These are phyloP conservation scores for Eclectus roratus DNA, from an alignment of 2,113 vertebrate genomes.

Conservation along the genomic window DNA sequence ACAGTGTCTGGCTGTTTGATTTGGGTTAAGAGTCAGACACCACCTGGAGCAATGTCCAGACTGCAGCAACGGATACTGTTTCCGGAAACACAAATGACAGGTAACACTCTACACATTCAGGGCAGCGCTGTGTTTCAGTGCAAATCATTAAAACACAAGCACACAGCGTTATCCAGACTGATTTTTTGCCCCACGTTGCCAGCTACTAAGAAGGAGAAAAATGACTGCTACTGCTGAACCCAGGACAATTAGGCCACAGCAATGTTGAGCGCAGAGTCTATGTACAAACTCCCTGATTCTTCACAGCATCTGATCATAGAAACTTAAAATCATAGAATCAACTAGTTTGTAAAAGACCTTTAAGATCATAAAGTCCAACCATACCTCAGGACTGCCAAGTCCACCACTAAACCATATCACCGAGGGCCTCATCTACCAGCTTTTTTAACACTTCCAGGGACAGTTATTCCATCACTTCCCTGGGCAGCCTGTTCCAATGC, in stretches of 20 bases:
- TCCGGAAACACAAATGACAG: slow-evolving; percentile 18
- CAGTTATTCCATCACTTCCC: not conserved
- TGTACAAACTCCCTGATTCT: fast-evolving
- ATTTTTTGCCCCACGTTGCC: not conserved
- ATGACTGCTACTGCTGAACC: no score
- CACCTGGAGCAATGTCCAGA: slow-evolving; percentile 36
- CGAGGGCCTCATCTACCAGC: not conserved
- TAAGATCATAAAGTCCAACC: not conserved
- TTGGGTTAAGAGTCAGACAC: slow-evolving; percentile 62
- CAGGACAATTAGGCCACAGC: not conserved
- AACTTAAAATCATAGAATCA: not conserved
- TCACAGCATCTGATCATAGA: not conserved
- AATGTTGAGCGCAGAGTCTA: not conserved
- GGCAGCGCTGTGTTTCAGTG: not conserved
- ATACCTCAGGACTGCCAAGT: not conserved
- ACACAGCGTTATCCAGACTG: not conserved
- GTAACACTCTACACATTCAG: not conserved
- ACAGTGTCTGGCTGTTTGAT: slow-evolving; percentile 41
- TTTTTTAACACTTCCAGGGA: not conserved
- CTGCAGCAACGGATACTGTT: not conserved
- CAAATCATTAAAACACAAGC: not conserved
- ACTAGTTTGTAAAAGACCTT: not conserved
- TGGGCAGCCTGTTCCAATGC: not conserved
- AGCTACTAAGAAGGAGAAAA: no score
- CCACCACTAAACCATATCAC: not conserved